Conservation (phyloP, 2,888 invertebrate species). For the Carabus problematicus region DNA sequence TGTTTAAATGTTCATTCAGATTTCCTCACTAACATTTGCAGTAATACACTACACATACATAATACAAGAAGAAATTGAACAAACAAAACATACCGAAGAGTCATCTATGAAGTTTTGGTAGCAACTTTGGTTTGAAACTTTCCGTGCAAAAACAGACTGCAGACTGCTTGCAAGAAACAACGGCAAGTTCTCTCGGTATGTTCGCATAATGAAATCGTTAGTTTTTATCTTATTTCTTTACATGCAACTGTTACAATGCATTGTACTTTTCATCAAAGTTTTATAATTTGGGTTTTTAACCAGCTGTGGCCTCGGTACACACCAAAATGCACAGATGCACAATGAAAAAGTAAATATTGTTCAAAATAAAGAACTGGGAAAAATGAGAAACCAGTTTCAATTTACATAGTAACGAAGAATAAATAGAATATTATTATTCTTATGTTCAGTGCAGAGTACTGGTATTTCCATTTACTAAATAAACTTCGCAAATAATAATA, state of each 20-base stretch:
- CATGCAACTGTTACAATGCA: constrained; percentile 15
- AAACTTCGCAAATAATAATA: constrained; percentile 8
- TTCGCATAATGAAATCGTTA: constrained; percentile 1
- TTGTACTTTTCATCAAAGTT: constrained; percentile 32
- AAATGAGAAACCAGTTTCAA: background rate
- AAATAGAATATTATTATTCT: constrained; percentile 18
- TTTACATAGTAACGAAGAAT: background rate
- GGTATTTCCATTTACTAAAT: background rate
- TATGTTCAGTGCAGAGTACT: background rate
- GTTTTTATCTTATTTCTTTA: constrained; percentile 25
- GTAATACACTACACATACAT: background rate
- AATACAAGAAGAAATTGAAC: background rate
- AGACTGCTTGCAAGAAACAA: constrained; percentile 12
- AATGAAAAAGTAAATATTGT: constrained; percentile 22
- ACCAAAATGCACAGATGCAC: constrained; percentile 15
- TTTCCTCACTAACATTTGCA: background rate
- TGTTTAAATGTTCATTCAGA: constrained; percentile 16
- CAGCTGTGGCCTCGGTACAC: constrained; percentile 22
- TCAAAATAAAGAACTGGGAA: background rate
- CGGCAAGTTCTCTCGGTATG: background rate
- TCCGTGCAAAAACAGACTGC: constrained; percentile 18
- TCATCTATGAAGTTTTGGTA: background rate
- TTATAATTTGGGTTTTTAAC: constrained; percentile 27
- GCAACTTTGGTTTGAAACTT: constrained; percentile 20
- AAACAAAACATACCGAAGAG: constrained; percentile 4